phyloP scores from a whole-genome alignment of 2,888 invertebrate species.

The Epicampocera succincta region DNA sequence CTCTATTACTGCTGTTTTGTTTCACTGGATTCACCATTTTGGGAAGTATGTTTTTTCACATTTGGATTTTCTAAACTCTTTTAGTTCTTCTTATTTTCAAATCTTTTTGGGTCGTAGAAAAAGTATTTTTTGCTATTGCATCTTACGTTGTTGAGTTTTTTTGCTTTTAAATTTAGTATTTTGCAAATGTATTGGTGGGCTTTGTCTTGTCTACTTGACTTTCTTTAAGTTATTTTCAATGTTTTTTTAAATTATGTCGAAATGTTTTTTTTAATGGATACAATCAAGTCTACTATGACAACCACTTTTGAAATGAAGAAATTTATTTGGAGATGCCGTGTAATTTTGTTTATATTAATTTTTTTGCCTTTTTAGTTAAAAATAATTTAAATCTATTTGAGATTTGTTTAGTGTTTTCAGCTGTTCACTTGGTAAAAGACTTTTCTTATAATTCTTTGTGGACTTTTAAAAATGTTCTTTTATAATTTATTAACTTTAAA shows the following conservation, averaged over 20 bases:
- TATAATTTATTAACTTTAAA: constrained; percentile 46
- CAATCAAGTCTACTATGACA: constrained; percentile 53
- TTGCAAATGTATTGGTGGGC: constrained; percentile 64
- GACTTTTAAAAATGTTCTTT: constrained; percentile 63
- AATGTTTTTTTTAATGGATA: constrained; percentile 52
- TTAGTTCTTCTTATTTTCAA: constrained; percentile 8
- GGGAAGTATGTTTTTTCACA: background rate
- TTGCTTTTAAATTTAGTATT: constrained; percentile 52
- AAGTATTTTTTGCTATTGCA: constrained; percentile 59
- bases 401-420: constrained; percentile 12
- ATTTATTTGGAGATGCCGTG: constrained; percentile 19
- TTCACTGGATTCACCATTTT: background rate
- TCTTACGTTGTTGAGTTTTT: constrained; percentile 38
- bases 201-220: constrained; percentile 42
- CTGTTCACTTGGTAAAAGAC: background rate
- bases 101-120: constrained; percentile 38
- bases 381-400: background rate
- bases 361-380: constrained; percentile 15
- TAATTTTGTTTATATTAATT: background rate
- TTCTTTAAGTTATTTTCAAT: constrained; percentile 30
- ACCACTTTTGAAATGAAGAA: constrained; percentile 51
- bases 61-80: background rate
- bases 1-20: background rate
- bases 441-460: constrained; percentile 44
- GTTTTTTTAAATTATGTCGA: constrained; percentile 26